Conservation (phyloP, 2,888 invertebrate genomes). For the Phasia obesa region DNA sequence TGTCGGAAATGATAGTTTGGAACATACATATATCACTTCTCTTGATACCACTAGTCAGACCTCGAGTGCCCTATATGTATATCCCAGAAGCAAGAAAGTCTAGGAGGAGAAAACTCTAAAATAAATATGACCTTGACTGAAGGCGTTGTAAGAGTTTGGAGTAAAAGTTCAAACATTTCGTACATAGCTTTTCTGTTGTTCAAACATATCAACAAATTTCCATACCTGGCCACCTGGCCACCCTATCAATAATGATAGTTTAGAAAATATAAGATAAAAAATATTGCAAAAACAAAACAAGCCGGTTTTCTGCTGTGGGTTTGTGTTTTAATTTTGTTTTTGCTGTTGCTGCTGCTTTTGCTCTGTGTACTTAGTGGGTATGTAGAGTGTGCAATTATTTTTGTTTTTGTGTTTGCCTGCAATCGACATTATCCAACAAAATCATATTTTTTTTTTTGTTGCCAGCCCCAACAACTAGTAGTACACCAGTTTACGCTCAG, state of each 20-base stretch:
- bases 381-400: slow-evolving; percentile 50
- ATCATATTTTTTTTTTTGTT: slow-evolving; percentile 7
- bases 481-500: slow-evolving; percentile 67
- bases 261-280: slow-evolving; percentile 9
- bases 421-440: slow-evolving; percentile 50
- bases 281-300: slow-evolving; percentile 40
- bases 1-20: slow-evolving; percentile 3
- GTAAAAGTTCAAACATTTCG: no score
- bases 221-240: slow-evolving; percentile 3
- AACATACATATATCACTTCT: no score
- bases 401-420: slow-evolving; percentile 34
- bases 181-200: no score
- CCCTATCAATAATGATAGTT: slow-evolving; percentile 4
- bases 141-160: no score
- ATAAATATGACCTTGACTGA: no score
- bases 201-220: no score
- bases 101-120: no score
- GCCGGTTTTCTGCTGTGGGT: slow-evolving; percentile 51
- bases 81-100: no score
- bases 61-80: no score
- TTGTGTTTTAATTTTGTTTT: slow-evolving; percentile 28
- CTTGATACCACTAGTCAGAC: no score
- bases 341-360: slow-evolving; percentile 1
- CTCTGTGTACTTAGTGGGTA: slow-evolving; percentile 24
- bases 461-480: slow-evolving; percentile 49